A percentile compares a stretch with the other conserved stretches of the same genome.
Conservation (phyloP, 2,797 vertebrate genomes). For the Triplophysa yarkandensis region DNA sequence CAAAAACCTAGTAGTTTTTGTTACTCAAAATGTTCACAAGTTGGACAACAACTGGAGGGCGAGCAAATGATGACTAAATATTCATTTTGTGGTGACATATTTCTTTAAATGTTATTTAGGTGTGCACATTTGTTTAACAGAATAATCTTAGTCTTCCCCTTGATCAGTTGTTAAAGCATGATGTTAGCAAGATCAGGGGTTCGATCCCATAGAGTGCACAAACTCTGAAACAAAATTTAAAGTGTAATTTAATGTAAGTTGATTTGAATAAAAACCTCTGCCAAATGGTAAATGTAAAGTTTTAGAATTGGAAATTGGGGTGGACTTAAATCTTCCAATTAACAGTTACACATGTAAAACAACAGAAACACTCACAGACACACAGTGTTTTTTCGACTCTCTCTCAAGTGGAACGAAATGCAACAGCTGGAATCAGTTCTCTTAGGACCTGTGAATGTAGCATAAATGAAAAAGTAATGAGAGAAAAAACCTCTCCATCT, state of each 20-base stretch:
- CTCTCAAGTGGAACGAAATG: conserved; percentile 68
- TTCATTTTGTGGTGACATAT: no score
- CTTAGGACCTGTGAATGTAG: conserved; percentile 70
- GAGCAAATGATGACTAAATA: no score
- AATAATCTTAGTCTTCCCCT: no score
- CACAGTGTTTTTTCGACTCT: conserved; percentile 45
- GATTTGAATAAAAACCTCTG: no score
- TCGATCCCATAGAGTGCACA: no score
- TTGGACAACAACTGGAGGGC: no score
- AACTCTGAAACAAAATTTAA: no score
- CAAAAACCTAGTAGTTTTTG: no score
- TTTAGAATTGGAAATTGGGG: not conserved
- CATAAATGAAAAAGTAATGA: conserved; percentile 74
- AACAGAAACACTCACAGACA: conserved; percentile 11
- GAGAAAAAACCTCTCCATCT: conserved; percentile 71
- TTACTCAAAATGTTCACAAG: no score
- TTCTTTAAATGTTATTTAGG: not conserved
- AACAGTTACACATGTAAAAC: conserved; percentile 39
- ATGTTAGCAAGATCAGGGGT: no score
- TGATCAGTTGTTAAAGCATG: no score
- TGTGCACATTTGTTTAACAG: conserved; percentile 1
- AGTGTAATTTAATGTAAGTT: no score
- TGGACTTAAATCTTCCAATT: not conserved
- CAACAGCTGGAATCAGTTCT: conserved; percentile 77
- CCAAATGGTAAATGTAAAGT: not conserved